Percentiles rank a stretch among this genome's conserved stretches.
phyloP scores from a whole-genome alignment of 2,797 vertebrate species.

The Sebastes glaucus region DNA sequence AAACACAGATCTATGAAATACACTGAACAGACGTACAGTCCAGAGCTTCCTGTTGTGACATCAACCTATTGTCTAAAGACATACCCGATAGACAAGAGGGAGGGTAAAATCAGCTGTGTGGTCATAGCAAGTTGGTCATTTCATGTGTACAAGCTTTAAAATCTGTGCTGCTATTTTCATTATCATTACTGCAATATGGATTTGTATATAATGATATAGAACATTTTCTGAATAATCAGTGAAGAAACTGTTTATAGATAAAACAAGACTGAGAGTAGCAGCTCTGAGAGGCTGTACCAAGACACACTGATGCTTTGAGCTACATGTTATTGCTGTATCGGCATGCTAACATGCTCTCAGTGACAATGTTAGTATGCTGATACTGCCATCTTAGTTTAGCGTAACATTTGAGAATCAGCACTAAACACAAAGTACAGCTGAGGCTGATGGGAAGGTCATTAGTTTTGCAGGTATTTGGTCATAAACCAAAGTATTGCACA shows the following conservation, averaged over 20 bases:
- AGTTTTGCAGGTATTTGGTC: neutral
- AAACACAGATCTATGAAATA: conserved; percentile 22
- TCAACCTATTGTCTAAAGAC: neutral
- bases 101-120: neutral
- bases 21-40: neutral
- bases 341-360: neutral
- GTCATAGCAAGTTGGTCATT: neutral
- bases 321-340: neutral
- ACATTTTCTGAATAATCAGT: no score
- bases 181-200: neutral
- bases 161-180: neutral
- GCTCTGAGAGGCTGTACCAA: no score
- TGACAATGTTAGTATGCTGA: neutral
- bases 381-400: neutral
- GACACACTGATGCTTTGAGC: no score
- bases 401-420: neutral
- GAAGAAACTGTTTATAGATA: fast-evolving
- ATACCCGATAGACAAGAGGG: neutral
- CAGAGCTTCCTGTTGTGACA: neutral
- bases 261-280: no score
- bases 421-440: neutral
- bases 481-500: neutral
- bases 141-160: neutral
- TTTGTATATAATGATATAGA: no score
- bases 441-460: neutral